phyloP scores from a whole-genome alignment of 2,888 invertebrate genomes.

The Phaonia tiefii region DNA sequence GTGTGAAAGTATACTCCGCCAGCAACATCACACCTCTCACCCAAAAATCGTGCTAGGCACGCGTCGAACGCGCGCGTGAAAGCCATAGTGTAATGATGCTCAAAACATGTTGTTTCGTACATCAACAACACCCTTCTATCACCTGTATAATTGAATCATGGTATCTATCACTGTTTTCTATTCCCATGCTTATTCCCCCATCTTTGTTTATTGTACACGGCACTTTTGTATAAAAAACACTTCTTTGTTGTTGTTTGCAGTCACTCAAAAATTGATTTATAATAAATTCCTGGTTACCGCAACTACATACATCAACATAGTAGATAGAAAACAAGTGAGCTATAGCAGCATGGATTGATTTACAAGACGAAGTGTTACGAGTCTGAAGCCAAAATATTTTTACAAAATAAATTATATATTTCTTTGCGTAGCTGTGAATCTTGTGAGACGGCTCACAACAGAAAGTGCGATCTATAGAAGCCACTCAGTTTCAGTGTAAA shows the following conservation, averaged over 20 bases:
- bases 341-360: too few species aligned
- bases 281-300: constrained; percentile 36
- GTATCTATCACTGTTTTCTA: neutral
- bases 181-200: constrained; percentile 26
- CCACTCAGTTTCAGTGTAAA: constrained; percentile 63
- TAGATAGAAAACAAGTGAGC: constrained; percentile 17
- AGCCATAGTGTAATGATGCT: too few species aligned
- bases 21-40: too few species aligned
- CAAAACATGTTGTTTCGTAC: too few species aligned
- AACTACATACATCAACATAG: constrained; percentile 30
- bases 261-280: constrained; percentile 2
- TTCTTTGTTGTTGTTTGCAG: neutral
- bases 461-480: constrained; percentile 28
- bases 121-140: too few species aligned
- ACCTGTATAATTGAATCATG: too few species aligned
- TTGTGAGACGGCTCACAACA: constrained; percentile 8
- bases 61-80: too few species aligned
- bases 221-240: constrained; percentile 41
- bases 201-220: constrained; percentile 61
- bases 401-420: too few species aligned
- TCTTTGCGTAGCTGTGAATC: neutral
- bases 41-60: too few species aligned
- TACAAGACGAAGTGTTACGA: too few species aligned
- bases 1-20: too few species aligned
- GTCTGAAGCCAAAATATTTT: too few species aligned